Evolutionary conservation across 2,797 vertebrate genomes (phyloP).

Genomic region (Melanotaenia nigrans): DNA sequence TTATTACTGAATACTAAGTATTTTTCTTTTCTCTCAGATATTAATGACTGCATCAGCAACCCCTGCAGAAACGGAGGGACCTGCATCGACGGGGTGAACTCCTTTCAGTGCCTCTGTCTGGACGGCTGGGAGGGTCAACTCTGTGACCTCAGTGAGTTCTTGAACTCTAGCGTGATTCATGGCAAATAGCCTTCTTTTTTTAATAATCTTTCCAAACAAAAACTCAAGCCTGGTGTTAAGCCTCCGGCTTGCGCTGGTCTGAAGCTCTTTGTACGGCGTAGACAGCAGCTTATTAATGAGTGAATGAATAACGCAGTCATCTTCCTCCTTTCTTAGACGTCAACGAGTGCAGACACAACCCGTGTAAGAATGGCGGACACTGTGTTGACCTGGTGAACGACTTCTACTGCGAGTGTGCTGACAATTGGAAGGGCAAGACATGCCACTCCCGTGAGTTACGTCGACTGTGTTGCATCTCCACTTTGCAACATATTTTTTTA

Average conservation of each 20-base stretch:
- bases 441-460: conserved; percentile 94
- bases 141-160: conserved; percentile 91
- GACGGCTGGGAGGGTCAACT: conserved; percentile 96
- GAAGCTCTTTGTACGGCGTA: neutral
- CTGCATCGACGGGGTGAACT: conserved; percentile 92
- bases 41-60: conserved; percentile 90
- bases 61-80: conserved; percentile 94
- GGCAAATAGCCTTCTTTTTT: neutral
- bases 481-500: neutral
- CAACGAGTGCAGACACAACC: conserved; percentile 93
- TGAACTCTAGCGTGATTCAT: neutral
- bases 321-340: conserved; percentile 82
- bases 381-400: conserved; percentile 95
- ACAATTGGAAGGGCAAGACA: conserved; percentile 98
- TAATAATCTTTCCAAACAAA: neutral
- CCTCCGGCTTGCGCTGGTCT: neutral
- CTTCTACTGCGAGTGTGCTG: conserved; percentile 93
- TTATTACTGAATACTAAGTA: neutral
- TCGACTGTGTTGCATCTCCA: neutral
- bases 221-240: neutral
- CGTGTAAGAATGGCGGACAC: conserved; percentile 92
- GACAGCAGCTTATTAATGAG: neutral
- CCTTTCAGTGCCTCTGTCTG: conserved; percentile 94
- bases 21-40: conserved; percentile 79
- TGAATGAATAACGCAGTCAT: conserved; percentile 1